phyloP scores from a whole-genome alignment of 2,888 invertebrate species.

The Acanthosepion esculentum region DNA sequence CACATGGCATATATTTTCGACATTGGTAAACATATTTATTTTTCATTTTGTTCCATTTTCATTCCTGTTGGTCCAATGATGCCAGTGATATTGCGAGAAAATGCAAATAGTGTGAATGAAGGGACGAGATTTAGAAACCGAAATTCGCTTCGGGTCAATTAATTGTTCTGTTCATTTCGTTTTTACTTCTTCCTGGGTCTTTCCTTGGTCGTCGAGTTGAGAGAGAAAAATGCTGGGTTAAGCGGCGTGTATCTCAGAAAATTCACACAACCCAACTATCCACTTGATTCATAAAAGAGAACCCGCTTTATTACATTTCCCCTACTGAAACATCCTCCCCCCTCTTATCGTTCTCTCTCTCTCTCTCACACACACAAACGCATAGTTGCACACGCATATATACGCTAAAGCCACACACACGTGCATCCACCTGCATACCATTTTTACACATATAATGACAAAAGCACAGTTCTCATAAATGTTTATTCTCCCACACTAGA shows the following conservation, averaged over 20 bases:
- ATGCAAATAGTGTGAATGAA: not conserved
- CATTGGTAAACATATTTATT: not conserved
- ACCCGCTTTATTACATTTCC: not conserved
- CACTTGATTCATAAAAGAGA: slow-evolving; percentile 13
- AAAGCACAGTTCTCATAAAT: not conserved
- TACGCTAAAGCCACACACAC: not conserved
- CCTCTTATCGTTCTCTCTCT: not conserved
- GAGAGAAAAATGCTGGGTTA: not conserved
- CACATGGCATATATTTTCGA: not conserved
- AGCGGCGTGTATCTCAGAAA: not conserved
- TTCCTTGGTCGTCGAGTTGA: not conserved
- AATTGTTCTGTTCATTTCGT: not conserved
- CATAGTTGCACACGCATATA: not conserved
- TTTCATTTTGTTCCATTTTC: not conserved
- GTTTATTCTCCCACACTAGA: not conserved
- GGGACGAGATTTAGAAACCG: not conserved
- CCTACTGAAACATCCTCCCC: not conserved
- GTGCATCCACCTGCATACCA: no score
- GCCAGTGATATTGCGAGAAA: not conserved
- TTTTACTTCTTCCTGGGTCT: not conserved
- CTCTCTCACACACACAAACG: not conserved
- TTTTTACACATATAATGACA: not conserved
- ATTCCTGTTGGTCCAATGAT: not conserved
- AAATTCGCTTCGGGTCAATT: not conserved
- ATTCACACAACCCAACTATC: not conserved